A percentile compares a stretch with the other conserved stretches of the same genome.
These are phyloP conservation scores for Herminia tarsipennalis DNA, from an alignment of 2,888 invertebrate species.

Conservation along the genomic window DNA sequence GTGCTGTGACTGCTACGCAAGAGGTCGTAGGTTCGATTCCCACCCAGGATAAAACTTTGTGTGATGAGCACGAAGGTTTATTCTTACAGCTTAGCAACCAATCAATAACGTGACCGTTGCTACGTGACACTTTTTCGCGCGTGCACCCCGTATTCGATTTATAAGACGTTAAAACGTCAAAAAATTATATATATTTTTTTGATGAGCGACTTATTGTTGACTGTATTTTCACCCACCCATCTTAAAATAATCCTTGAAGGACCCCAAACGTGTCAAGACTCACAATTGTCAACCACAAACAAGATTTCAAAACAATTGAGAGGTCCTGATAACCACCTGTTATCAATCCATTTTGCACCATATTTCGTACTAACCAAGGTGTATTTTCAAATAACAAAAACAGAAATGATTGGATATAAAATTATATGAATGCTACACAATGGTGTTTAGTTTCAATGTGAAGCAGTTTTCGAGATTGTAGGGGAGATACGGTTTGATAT, in stretches of 20 bases:
- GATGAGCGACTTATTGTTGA: no score
- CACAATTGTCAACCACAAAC: slow-evolving; percentile 13
- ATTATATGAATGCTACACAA: slow-evolving; percentile 51
- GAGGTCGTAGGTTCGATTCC: no score
- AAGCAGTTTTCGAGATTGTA: slow-evolving; percentile 47
- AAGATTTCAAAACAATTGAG: slow-evolving; percentile 5
- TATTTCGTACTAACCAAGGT: not conserved
- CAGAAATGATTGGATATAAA: slow-evolving; percentile 41
- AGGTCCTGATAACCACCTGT: slow-evolving; percentile 11
- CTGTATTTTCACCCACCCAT: no score
- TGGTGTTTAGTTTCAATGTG: slow-evolving; percentile 45
- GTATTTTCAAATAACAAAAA: not conserved
- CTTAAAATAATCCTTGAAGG: not conserved
- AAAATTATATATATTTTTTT: no score
- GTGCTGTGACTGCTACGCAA: no score
- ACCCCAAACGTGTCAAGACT: slow-evolving; percentile 12
- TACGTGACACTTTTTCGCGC: no score
- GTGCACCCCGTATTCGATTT: no score
- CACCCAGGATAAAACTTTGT: no score
- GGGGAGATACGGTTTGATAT: slow-evolving; percentile 15
- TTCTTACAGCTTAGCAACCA: no score
- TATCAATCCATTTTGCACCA: not conserved
- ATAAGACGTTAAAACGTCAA: no score
- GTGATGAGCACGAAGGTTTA: no score
- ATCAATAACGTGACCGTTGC: no score